Conservation (phyloP, 2,888 invertebrate genomes). For the Ectemnius cavifrons region DNA sequence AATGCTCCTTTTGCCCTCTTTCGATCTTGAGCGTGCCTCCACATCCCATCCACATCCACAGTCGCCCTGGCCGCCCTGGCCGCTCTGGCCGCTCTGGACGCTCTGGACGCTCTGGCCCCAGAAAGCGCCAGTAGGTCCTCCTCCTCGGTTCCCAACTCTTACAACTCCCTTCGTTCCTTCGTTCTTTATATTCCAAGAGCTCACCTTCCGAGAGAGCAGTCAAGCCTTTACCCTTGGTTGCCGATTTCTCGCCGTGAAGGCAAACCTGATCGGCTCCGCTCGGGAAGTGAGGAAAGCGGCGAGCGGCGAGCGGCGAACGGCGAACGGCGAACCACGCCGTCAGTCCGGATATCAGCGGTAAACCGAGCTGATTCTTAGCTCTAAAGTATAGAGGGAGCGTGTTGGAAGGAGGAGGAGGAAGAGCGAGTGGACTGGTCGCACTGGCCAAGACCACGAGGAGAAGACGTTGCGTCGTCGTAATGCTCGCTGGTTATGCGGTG, state of each 20-base stretch:
- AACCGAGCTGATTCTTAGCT: background rate
- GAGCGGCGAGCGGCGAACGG: too few species aligned
- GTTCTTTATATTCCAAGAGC: too few species aligned
- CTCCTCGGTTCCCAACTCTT: conserved; percentile 10
- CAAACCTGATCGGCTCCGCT: conserved; percentile 28
- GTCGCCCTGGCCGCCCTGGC: background rate
- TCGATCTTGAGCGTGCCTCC: conserved; percentile 47
- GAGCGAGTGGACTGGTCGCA: too few species aligned
- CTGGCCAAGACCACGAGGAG: background rate
- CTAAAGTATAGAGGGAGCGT: too few species aligned
- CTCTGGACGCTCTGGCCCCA: background rate
- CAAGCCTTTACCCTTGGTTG: conserved; percentile 19
- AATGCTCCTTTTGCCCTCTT: conserved; percentile 64
- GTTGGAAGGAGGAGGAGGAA: too few species aligned
- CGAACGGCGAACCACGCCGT: background rate
- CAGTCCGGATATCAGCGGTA: background rate
- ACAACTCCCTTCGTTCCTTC: background rate
- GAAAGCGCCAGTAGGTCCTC: conserved; percentile 15
- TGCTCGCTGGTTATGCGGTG: conserved; percentile 20
- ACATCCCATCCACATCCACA: conserved; percentile 20
- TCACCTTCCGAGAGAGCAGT: too few species aligned
- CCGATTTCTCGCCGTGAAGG: conserved; percentile 40
- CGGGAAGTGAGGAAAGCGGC: too few species aligned
- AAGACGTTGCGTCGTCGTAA: background rate
- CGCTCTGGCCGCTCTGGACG: too few species aligned